Evolutionary conservation across 2,888 invertebrate species (phyloP), one percentile per base, ranked within the genome.

Genomic region (Agrilus biguttatus): DNA sequence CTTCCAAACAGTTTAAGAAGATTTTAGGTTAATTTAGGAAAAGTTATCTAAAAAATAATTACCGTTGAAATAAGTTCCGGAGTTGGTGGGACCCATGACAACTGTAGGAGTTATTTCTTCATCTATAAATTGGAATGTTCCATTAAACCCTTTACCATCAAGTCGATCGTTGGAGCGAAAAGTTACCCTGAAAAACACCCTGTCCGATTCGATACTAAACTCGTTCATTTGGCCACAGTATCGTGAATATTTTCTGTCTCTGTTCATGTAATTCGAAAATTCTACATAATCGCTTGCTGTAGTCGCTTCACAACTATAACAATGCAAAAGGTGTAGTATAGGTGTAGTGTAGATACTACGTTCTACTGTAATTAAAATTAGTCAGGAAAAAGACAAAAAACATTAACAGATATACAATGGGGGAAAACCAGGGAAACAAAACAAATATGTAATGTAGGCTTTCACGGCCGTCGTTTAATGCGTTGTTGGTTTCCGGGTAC

Each of bases 251-350:
- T 91, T 90, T 58, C 87, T 76, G 69, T 97, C 96, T 53, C 83
- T 78, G 48, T 86, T 80, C 74, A 87, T 79, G 62, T 84, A 91
- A 71, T 96, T 97, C 38, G 93, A 93, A 68, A 97, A 92, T 65
- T 95, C 90, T 41, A 97, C 87, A 67, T 85, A 95, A 67, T 97
- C 97, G 59, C 93, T 95, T 36, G 90, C 88, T 2, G 92, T 86
- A 38, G 80, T 77, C 45, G 86, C 84, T 57, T 88, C 87, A 63
- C 96, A 97, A 51, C 95, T 96, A 71, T 14, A 53, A 53, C 47
- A 39, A 43, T 21, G 8, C 8, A 2, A 36, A 14, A 28, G n/a
- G n/a, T n/a, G n/a, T n/a, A n/a, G n/a, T n/a, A n/a, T n/a, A n/a
- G n/a, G n/a, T n/a, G n/a, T n/a, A n/a, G n/a, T n/a, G n/a, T n/a